Base-by-base conservation (phyloP, 2,888 invertebrate genomes). In the Thymelicus lineola region DNA sequence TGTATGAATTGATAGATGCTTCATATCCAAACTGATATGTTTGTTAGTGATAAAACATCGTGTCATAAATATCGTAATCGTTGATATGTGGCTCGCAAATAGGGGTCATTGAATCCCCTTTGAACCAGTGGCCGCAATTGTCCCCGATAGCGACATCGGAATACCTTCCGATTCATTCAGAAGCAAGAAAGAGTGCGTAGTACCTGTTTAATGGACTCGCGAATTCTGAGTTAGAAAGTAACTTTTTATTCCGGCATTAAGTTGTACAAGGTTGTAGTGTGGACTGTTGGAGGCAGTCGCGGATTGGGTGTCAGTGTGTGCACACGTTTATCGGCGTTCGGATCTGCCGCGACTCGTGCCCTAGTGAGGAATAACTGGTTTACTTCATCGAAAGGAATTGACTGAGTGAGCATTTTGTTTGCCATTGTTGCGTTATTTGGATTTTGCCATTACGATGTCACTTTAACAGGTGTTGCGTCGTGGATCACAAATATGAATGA, bases 141-240 rank as follows among this genome's bases (percentile, higher is more conserved):
- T 73, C 57, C 38, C 28, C 38, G 61, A 67, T 59, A 53, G 45
- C 45, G 46, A 50, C 36, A 61, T 68, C 58, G 50, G 63, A 69
- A 69, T 59, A 64, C 48, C 63, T 59, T 50, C 57, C 38, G n/a
- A n/a, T 67, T 28, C 17, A 50, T 59, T 46, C 64, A 58, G 50
- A 35, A 58, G 38, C 55, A 36, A 48, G 35, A 53, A 20, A 53
- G 63, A 53, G 63, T 61, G 66, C 72, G 48, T 50, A 53, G 53
- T 53, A 72, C 70, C 72, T 72, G 68, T 69, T 58, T 65, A 63
- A 70, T 46, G 63, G 70, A 72, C 66, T 72, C 63, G 90, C 88
- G 77, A 88, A 89, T 87, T 85, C 84, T 81, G 82, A 84, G 88
- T 89, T 93, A 92, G 93, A 93, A 93, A 93, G 93, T 90, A 85